Evolutionary conservation across 2,888 invertebrate species (phyloP).

Genomic region (Drosophila heteroneura): DNA sequence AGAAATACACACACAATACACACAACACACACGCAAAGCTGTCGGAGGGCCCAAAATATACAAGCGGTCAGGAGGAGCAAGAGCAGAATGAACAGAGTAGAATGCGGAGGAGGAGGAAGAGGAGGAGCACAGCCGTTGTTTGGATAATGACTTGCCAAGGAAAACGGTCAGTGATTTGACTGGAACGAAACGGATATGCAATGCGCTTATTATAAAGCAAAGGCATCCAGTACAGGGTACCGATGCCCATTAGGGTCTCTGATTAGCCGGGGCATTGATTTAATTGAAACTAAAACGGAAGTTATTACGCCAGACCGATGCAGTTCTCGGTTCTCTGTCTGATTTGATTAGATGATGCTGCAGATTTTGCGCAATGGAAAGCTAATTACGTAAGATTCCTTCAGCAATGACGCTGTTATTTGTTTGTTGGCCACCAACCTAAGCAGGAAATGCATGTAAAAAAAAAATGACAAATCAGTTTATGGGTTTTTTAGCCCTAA

Average conservation of each 20-base stretch:
- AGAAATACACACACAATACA: constrained; percentile 39
- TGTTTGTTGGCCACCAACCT: constrained; percentile 15
- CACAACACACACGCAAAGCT: constrained; percentile 28
- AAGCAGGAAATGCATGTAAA: constrained; percentile 67
- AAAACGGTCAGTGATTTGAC: constrained; percentile 63
- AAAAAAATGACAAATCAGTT: constrained; percentile 21
- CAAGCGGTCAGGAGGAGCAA: constrained; percentile 40
- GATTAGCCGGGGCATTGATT: constrained; percentile 75
- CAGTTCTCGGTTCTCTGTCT: constrained; percentile 29
- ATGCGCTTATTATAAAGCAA: constrained; percentile 37
- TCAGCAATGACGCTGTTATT: constrained; percentile 46
- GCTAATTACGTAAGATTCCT: constrained; percentile 47
- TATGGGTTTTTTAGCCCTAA: not conserved
- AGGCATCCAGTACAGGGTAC: constrained; percentile 22
- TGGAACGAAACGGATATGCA: constrained; percentile 78
- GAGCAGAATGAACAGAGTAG: constrained; percentile 20
- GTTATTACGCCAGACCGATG: constrained; percentile 67
- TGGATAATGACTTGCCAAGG: constrained; percentile 76
- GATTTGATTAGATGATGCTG: constrained; percentile 78
- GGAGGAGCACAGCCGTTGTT: constrained; percentile 23
- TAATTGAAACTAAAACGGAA: constrained; percentile 78
- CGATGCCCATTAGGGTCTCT: constrained; percentile 42
- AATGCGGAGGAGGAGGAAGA: not conserved
- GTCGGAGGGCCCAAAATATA: constrained; percentile 50
- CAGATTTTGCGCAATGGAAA: constrained; percentile 45